phyloP scores from a whole-genome alignment of 2,888 invertebrate genomes.

The Thera obeliscata region DNA sequence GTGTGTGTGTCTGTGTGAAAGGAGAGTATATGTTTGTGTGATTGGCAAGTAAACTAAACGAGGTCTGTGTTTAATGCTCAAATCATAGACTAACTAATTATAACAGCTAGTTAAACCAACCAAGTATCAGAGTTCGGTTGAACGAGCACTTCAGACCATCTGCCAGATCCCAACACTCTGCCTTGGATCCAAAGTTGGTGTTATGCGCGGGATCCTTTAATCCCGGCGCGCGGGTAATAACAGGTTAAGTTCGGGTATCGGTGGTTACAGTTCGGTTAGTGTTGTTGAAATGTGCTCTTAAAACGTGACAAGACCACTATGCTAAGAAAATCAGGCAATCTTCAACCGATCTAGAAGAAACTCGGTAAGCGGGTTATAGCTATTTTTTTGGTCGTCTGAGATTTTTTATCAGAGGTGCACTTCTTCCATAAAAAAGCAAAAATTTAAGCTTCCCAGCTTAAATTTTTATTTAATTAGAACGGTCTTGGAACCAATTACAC shows the following conservation, averaged over 20 bases:
- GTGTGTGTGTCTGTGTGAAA: no score
- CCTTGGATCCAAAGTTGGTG: conserved; percentile 6
- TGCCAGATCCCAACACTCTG: conserved; percentile 11
- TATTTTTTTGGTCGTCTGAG: no score
- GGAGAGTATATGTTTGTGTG: no score
- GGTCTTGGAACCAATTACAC: no score
- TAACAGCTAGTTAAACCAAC: not conserved
- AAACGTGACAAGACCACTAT: conserved; percentile 2
- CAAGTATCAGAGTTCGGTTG: not conserved
- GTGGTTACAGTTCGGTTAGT: not conserved
- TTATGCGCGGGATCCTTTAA: conserved; percentile 17
- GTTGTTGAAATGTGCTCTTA: conserved; percentile 5
- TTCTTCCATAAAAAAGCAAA: no score
- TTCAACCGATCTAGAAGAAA: no score
- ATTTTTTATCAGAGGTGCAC: no score
- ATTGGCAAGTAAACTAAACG: no score
- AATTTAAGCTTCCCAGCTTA: no score
- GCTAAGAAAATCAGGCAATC: not conserved
- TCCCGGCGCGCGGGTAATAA: conserved; percentile 10
- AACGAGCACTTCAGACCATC: conserved; percentile 2
- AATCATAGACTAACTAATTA: not conserved
- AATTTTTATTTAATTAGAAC: no score
- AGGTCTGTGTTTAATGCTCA: no score
- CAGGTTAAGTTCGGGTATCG: conserved; percentile 16
- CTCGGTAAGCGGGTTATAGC: no score